These are phyloP conservation scores for Caracal caracal DNA, from an alignment of 2,113 vertebrate species.

Conservation along the genomic window DNA sequence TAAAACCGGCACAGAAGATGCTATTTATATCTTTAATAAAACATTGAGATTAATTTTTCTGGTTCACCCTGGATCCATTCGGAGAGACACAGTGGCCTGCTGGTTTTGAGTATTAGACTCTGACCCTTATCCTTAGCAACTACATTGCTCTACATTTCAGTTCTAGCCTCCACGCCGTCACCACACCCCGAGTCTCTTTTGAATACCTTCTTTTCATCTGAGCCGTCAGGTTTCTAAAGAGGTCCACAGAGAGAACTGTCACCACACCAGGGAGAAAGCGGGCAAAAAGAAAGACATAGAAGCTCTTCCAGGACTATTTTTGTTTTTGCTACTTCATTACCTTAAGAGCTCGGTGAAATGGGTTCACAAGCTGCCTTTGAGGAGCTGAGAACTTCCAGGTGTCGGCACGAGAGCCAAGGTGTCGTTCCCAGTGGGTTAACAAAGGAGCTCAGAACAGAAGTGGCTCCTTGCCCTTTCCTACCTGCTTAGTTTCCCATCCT, in stretches of 20 bases:
- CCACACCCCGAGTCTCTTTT: constrained; percentile 17
- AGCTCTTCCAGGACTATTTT: constrained; percentile 31
- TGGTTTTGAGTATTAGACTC: constrained; percentile 57
- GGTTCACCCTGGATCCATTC: constrained; percentile 65
- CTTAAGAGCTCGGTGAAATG: not conserved
- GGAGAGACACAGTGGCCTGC: not conserved
- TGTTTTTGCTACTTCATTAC: not conserved
- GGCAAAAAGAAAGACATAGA: not conserved
- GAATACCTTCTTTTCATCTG: not conserved
- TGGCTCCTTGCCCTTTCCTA: not conserved
- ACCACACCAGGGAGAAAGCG: not conserved
- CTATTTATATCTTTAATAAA: constrained; percentile 78
- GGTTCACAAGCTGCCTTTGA: not conserved
- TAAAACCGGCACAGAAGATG: constrained; percentile 36
- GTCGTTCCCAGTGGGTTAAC: not conserved
- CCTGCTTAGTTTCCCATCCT: not conserved
- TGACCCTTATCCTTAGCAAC: not conserved
- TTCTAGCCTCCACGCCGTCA: not conserved
- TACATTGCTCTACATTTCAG: constrained; percentile 52
- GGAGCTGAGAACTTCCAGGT: not conserved
- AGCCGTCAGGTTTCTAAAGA: not conserved
- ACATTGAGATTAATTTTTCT: constrained; percentile 75
- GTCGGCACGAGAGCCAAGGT: not conserved
- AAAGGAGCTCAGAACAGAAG: rapidly evolving
- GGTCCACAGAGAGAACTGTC: not conserved